phyloP scores from a whole-genome alignment of 2,797 vertebrate genomes.

The Tadarida brasiliensis region DNA sequence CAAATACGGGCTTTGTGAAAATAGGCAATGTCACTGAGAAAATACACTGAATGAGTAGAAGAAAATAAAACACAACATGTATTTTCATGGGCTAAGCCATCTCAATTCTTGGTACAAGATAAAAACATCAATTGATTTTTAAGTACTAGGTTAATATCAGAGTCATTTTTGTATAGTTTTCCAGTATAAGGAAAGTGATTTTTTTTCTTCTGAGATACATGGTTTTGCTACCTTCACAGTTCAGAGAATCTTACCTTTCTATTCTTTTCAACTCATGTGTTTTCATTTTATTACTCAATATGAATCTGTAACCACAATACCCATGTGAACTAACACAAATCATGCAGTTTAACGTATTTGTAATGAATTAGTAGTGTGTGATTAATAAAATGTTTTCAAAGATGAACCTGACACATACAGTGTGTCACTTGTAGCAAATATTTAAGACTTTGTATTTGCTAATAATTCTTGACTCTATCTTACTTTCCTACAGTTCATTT shows the following conservation, averaged over 20 bases:
- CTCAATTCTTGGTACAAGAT: conserved; percentile 18
- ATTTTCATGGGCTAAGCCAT: background rate
- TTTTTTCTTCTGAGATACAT: background rate
- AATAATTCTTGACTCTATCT: background rate
- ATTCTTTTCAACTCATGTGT: background rate
- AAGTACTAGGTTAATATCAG: conserved; percentile 26
- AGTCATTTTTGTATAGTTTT: conserved; percentile 42
- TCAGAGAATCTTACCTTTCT: background rate
- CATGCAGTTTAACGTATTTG: background rate
- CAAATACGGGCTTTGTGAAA: background rate
- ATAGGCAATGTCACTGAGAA: background rate
- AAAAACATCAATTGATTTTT: background rate
- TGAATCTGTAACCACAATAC: background rate
- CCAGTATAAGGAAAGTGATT: background rate
- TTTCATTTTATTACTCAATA: conserved; percentile 29
- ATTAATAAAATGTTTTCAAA: conserved; percentile 39
- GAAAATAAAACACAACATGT: background rate
- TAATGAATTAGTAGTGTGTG: background rate
- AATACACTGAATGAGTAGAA: background rate
- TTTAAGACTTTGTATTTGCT: conserved; percentile 16
- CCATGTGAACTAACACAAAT: background rate
- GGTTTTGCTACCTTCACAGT: background rate
- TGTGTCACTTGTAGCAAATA: background rate
- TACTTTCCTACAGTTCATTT: background rate
- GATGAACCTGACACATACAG: background rate